These are phyloP conservation scores for Clarias gariepinus DNA, from an alignment of 2,113 vertebrate genomes.

Conservation along the genomic window DNA sequence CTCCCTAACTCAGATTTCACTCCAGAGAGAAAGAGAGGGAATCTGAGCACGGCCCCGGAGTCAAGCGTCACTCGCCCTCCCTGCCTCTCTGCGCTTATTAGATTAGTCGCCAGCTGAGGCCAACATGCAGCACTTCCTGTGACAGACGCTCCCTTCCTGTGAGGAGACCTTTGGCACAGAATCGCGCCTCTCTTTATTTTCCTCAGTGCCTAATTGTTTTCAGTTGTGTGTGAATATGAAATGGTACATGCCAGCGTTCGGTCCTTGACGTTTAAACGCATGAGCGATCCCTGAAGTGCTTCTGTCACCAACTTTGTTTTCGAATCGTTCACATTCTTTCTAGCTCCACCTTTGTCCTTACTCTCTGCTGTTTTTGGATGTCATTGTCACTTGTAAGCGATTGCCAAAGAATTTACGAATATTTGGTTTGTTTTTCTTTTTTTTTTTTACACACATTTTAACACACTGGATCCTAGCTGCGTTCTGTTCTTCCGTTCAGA, in stretches of 20 bases:
- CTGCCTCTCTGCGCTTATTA: slow-evolving; percentile 26
- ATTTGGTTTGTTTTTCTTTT: not conserved
- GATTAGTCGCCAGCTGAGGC: slow-evolving; percentile 45
- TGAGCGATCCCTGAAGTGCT: not conserved
- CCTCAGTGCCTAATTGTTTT: not conserved
- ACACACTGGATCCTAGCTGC: not conserved
- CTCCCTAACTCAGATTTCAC: slow-evolving; percentile 2
- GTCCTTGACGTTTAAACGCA: not conserved
- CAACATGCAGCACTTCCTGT: slow-evolving; percentile 40
- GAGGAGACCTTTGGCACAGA: slow-evolving; percentile 34
- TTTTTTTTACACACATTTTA: not conserved
- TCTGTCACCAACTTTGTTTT: not conserved
- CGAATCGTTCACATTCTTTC: not conserved
- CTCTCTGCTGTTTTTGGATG: not conserved
- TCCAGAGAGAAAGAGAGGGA: slow-evolving; percentile 29
- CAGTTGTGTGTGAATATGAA: not conserved
- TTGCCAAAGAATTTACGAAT: slow-evolving; percentile 6
- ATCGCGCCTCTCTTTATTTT: slow-evolving; percentile 1
- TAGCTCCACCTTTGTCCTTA: not conserved
- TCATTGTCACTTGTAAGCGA: not conserved
- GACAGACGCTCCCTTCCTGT: slow-evolving; percentile 41
- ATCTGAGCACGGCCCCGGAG: slow-evolving; percentile 27
- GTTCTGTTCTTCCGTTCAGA: not conserved
- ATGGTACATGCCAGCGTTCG: not conserved
- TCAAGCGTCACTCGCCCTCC: slow-evolving; percentile 40